Evolutionary conservation across 2,113 vertebrate genomes (phyloP).

Genomic region (Sclerurus mexicanus): DNA sequence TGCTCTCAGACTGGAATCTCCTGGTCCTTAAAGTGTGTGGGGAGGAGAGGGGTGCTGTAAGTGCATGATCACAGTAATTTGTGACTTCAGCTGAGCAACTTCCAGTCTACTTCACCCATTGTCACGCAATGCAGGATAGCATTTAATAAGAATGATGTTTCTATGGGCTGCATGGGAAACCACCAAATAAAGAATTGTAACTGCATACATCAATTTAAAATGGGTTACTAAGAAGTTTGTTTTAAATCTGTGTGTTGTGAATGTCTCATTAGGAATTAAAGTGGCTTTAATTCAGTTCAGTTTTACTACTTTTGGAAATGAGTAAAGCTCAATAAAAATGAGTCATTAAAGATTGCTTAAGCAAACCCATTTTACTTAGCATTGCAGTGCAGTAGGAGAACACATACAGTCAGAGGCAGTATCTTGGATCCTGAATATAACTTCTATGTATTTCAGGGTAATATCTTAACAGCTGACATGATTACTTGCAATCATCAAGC

Average conservation of each 20-base stretch:
- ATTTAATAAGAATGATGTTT: neutral
- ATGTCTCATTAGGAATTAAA: neutral
- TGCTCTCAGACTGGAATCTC: neutral
- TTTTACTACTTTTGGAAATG: constrained; percentile 5
- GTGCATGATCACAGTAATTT: neutral
- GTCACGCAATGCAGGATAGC: neutral
- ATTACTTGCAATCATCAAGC: neutral
- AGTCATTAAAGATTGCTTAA: neutral
- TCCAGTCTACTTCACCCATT: neutral
- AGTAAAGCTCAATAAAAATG: neutral
- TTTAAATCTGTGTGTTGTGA: neutral
- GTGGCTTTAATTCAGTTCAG: neutral
- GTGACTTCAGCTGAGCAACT: neutral
- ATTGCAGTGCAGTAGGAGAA: neutral
- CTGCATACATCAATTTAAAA: neutral
- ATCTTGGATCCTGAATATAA: neutral
- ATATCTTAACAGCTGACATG: neutral
- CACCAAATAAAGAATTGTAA: neutral
- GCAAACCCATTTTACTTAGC: neutral
- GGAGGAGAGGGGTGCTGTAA: neutral
- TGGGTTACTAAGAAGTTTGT: neutral
- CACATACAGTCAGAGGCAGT: neutral
- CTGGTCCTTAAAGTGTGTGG: neutral
- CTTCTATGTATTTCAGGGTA: neutral
- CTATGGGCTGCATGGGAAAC: neutral